Conservation (phyloP, 2,888 invertebrate genomes). For the Dryobota labecula region DNA sequence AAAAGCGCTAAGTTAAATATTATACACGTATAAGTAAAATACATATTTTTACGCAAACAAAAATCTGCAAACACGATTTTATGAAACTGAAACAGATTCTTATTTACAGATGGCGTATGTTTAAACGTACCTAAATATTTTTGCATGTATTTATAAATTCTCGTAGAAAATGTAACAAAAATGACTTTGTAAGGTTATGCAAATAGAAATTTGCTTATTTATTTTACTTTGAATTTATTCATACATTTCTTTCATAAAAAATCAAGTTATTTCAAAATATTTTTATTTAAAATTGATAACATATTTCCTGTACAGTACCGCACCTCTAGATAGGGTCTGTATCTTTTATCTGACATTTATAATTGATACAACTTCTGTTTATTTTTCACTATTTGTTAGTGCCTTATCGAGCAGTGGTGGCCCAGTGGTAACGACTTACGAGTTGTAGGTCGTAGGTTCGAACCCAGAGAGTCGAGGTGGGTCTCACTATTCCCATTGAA, state of each 20-base stretch:
- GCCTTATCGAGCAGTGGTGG: too few species aligned
- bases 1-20: constrained; percentile 27
- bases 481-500: too few species aligned
- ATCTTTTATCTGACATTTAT: too few species aligned
- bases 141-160: constrained; percentile 1
- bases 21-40: constrained; percentile 18
- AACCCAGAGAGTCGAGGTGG: too few species aligned
- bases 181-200: too few species aligned
- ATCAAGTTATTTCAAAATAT: not conserved
- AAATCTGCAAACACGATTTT: constrained; percentile 17
- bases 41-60: constrained; percentile 14
- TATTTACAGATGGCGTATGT: constrained; percentile 19
- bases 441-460: too few species aligned
- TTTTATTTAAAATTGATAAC: not conserved
- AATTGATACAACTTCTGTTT: too few species aligned
- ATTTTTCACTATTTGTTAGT: too few species aligned
- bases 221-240: not conserved
- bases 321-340: too few species aligned
- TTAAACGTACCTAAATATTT: constrained; percentile 4
- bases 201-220: not conserved
- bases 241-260: not conserved
- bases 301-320: too few species aligned
- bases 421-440: too few species aligned
- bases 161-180: not conserved
- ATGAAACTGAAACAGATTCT: constrained; percentile 11